Evolutionary conservation across 2,888 invertebrate species (phyloP).

Genomic region (Lumbricus terrestris): DNA sequence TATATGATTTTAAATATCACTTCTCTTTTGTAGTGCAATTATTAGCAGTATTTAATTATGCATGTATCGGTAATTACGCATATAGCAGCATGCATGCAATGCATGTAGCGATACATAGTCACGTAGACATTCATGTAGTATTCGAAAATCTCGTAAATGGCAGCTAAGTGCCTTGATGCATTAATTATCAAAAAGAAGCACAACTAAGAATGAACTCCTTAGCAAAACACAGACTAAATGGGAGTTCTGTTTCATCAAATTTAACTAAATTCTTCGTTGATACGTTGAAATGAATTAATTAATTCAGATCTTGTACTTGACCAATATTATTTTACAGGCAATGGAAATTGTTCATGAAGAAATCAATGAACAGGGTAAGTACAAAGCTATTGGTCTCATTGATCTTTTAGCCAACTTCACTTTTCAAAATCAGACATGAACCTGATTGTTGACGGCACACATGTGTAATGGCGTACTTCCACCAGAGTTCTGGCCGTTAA

Average conservation of each 20-base stretch:
- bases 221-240: background rate
- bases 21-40: no score
- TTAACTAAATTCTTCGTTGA: no score
- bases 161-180: background rate
- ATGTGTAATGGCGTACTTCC: slow-evolving; percentile 98
- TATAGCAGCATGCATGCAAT: no score
- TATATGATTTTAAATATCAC: background rate
- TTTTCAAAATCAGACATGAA: slow-evolving; percentile 27
- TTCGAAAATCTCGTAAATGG: background rate
- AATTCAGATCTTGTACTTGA: no score
- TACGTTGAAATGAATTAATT: no score
- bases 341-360: no score
- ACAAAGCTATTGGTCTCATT: no score
- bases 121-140: background rate
- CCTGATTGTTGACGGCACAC: slow-evolving; percentile 96
- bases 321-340: no score
- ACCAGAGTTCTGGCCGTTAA: slow-evolving; percentile 94
- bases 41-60: background rate
- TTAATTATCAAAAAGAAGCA: background rate
- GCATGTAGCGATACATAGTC: background rate
- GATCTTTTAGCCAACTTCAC: no score
- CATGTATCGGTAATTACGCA: background rate
- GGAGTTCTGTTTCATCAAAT: no score
- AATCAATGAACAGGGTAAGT: no score
- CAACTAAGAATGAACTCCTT: background rate